Conservation (phyloP, 2,797 vertebrate species). For the Falco rusticolus region DNA sequence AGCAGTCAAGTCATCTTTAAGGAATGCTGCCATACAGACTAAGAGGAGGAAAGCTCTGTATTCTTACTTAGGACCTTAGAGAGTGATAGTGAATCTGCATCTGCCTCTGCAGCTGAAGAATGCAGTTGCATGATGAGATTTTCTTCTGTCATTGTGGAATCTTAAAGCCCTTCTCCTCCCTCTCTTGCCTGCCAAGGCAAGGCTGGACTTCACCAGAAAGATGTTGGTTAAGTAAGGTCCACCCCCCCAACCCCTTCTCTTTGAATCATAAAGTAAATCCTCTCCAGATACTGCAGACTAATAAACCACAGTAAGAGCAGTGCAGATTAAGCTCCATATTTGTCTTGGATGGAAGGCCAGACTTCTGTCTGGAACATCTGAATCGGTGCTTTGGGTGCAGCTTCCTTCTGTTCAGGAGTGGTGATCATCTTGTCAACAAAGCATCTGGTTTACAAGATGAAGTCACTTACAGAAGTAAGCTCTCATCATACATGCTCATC, state of each 20-base stretch:
- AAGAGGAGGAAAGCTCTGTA: neutral
- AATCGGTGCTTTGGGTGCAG: constrained; percentile 66
- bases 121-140: neutral
- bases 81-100: neutral
- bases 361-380: constrained; percentile 52
- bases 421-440: constrained; percentile 62
- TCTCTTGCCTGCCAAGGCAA: neutral
- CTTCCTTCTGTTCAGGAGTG: constrained; percentile 67
- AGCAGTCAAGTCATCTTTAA: neutral
- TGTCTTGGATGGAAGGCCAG: constrained; percentile 65
- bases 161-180: neutral
- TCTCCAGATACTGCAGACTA: constrained; percentile 23
- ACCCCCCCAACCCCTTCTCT: neutral
- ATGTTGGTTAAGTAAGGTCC: neutral
- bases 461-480: constrained; percentile 26
- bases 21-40: neutral
- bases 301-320: neutral
- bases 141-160: neutral
- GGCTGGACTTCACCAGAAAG: neutral
- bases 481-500: neutral
- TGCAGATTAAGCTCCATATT: constrained; percentile 58
- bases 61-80: neutral
- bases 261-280: constrained; percentile 38
- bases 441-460: constrained; percentile 12
- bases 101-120: neutral